phyloP scores from a whole-genome alignment of 2,888 invertebrate species.

The Acleris sparsana region DNA sequence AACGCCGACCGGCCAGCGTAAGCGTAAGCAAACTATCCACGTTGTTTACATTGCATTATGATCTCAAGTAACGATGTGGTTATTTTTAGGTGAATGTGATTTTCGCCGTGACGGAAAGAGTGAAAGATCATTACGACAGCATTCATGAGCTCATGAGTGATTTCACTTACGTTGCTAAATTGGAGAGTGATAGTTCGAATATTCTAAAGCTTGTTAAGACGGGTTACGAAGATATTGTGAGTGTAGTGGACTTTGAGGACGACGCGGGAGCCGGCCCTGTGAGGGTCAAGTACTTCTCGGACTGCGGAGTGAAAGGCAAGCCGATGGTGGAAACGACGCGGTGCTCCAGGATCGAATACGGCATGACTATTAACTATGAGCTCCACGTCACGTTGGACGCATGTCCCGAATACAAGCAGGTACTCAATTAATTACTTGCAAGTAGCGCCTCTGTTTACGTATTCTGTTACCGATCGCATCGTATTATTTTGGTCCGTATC shows the following conservation, averaged over 20 bases:
- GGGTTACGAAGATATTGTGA: slow-evolving; percentile 90
- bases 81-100: slow-evolving; percentile 89
- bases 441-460: slow-evolving; percentile 32
- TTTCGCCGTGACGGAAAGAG: slow-evolving; percentile 91
- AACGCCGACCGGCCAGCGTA: slow-evolving; percentile 24
- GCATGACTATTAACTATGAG: slow-evolving; percentile 85
- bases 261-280: slow-evolving; percentile 85
- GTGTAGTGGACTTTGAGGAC: slow-evolving; percentile 83
- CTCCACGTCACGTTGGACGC: slow-evolving; percentile 84
- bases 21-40: slow-evolving; percentile 26
- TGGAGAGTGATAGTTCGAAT: slow-evolving; percentile 93
- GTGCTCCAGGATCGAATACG: slow-evolving; percentile 85
- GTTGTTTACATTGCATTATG: slow-evolving; percentile 29
- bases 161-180: slow-evolving; percentile 89
- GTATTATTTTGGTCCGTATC: slow-evolving; percentile 29
- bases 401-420: slow-evolving; percentile 79
- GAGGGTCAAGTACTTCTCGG: slow-evolving; percentile 87
- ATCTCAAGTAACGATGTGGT: slow-evolving; percentile 30
- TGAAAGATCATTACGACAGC: slow-evolving; percentile 86
- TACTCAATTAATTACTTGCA: slow-evolving; percentile 47
- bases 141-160: slow-evolving; percentile 87
- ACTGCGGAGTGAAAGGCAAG: slow-evolving; percentile 85
- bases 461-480: slow-evolving; percentile 27
- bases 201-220: slow-evolving; percentile 91
- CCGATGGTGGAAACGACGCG: slow-evolving; percentile 75